phyloP scores from a whole-genome alignment of 2,797 vertebrate genomes.

The Pseudochirops corinnae region DNA sequence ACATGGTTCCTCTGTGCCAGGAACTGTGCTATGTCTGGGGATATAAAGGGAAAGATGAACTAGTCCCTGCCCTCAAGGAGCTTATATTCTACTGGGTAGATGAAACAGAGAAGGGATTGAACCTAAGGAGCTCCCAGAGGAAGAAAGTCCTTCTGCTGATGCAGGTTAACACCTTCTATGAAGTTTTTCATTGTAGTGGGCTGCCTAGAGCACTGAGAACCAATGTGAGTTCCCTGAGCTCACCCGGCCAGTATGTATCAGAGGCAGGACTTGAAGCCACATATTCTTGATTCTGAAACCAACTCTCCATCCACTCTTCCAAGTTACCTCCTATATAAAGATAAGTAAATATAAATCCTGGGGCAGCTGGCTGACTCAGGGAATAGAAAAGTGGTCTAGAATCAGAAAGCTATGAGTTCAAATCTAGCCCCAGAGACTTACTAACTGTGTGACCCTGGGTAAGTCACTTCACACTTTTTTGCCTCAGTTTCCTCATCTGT shows the following conservation, averaged over 20 bases:
- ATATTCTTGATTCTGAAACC: neutral
- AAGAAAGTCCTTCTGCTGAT: neutral
- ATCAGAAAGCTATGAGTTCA: neutral
- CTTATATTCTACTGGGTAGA: neutral
- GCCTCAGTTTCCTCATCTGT: neutral
- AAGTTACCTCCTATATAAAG: neutral
- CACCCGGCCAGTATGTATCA: neutral
- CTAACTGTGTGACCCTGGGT: neutral
- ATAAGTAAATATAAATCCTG: neutral
- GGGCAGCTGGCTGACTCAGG: neutral
- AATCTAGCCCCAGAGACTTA: neutral
- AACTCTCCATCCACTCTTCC: neutral
- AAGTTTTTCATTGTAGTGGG: neutral
- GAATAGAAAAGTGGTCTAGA: neutral
- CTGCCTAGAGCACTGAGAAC: neutral
- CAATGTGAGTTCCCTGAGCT: neutral
- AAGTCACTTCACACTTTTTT: neutral
- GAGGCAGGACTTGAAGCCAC: neutral
- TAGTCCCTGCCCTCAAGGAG: neutral
- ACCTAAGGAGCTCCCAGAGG: neutral
- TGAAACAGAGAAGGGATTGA: neutral
- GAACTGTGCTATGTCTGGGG: neutral
- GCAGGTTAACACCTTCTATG: neutral
- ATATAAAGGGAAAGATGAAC: neutral
- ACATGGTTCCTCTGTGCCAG: neutral